Evolutionary conservation across 35 echinoderm and acorn worm genomes (phyloP), one percentile per base, ranked within the genome.

Genomic region (Eucidaris tribuloides): DNA sequence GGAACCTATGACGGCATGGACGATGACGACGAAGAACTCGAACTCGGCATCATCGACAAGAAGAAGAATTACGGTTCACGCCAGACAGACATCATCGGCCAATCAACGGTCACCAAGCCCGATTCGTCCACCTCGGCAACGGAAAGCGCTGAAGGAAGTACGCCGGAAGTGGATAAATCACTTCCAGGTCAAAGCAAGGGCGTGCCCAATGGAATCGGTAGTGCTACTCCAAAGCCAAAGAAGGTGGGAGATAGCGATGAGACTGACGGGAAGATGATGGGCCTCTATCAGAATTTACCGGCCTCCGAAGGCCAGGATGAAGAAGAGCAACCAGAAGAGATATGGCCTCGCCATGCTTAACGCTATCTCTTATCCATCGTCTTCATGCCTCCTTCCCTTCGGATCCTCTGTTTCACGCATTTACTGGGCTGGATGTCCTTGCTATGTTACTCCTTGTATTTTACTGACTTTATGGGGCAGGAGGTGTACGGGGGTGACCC

Each of bases 381-480:
- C 32, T 90, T 80, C 57, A 99, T 99, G 96, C 96, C 96, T 19
- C 65, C 63, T 27, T 99, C 90, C 0, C 82, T 99, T 17, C 87
- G 96, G 18, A 87, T 99, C 62, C 87, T 99, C 42, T 99, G 96
- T n/a, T 79, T 93, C 35, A 99, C 96, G 0, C 91, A 99, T 65
- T 91, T 99, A 1, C 54, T 99, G 3, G 91, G 96, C 25, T 99
- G 96, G 96, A 99, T 99, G 96, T 99, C 96, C 15, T 87, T 99
- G 5, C 58, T 99, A 32, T 99, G 96, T 65, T 99, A 99, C 74
- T 99, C 96, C 0, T 58, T 99, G 15, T 99, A 99, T 45, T 99
- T 99, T 72, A 99, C 96, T 1, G 96, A 99, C 58, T 99, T 99
- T 54, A 91, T 99, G 28, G 96, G 96, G 13, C 83, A 89, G 43